Evolutionary conservation across 2,888 invertebrate species (phyloP), one percentile per base, ranked within the genome.

Genomic region (Desoria tigrina): DNA sequence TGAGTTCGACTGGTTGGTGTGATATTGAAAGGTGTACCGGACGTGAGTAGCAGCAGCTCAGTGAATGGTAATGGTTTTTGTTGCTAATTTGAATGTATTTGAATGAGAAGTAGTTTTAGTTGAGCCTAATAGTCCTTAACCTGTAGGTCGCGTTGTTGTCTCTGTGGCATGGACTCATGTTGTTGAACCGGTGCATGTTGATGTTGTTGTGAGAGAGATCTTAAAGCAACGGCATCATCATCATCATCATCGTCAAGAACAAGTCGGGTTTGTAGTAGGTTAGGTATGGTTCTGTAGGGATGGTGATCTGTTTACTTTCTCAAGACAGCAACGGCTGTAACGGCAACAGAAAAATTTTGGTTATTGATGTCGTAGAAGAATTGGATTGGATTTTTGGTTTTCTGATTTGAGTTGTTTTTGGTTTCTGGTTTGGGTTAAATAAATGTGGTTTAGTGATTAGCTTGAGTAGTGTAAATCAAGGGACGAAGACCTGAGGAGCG

Each of bases 401-500:
- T 61, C 42, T 56, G 60, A 56, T 63, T 58, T 61, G 61, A 49
- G 55, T 49, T 61, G 42, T 62, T 61, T 42, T 56, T 65, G 45
- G 55, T 64, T 61, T 50, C 27, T 64, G 58, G 28, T 64, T 59
- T 64, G 42, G 64, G 59, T 64, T 58, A 67, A 67, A 60, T 56
- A 61, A 65, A 61, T 65, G 61, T 65, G 65, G 62, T 63, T 66
- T 61, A 53, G 61, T 61, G 61, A 66, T 65, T 58, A 68, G 70
- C 65, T 67, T 70, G 70, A 67, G 67, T n/a, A n/a, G n/a, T 70
- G 67, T 68, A 65, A 72, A 72, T 71, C 71, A 71, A 71, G 71
- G 71, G 68, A 69, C 67, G 64, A 66, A 67, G 67, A 69, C 66
- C 73, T 94, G 94, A 80, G 94, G 94, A 83, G 94, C 94, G 83